Percentiles rank a stretch among this genome's conserved stretches.
phyloP scores from a whole-genome alignment of 2,113 vertebrate genomes.

The Epinephelus cyanopodus region DNA sequence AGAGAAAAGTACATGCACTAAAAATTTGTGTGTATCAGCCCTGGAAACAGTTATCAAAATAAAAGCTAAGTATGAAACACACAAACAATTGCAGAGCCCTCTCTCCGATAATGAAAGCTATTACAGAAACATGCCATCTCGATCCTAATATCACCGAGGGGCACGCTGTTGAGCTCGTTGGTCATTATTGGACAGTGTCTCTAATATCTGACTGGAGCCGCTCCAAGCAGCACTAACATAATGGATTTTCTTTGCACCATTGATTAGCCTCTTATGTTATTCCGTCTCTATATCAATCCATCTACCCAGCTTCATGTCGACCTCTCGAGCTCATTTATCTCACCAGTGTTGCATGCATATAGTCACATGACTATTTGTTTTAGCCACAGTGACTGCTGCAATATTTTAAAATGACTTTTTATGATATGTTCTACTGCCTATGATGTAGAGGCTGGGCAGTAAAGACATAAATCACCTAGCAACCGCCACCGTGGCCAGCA shows the following conservation, averaged over 20 bases:
- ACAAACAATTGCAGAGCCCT: not conserved
- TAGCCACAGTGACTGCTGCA: not conserved
- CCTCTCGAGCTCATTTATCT: not conserved
- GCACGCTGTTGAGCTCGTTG: slow-evolving; percentile 18
- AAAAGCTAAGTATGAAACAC: not conserved
- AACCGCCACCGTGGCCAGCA: slow-evolving; percentile 47
- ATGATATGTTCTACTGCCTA: slow-evolving; percentile 3
- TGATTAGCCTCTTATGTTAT: slow-evolving; percentile 39
- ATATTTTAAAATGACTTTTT: slow-evolving; percentile 1
- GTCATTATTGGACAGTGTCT: slow-evolving; percentile 46
- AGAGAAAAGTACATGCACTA: not conserved
- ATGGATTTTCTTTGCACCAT: slow-evolving; percentile 37
- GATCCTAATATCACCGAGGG: not conserved
- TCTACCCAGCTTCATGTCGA: not conserved
- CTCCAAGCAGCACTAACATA: slow-evolving; percentile 47
- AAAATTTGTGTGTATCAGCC: not conserved
- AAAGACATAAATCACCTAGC: slow-evolving; percentile 48
- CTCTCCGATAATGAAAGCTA: not conserved
- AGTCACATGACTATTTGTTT: not conserved
- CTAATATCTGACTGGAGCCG: slow-evolving; percentile 33
- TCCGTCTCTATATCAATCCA: slow-evolving; percentile 7
- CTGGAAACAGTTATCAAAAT: not conserved
- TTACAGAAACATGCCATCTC: slow-evolving; percentile 32
- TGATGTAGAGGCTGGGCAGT: slow-evolving; percentile 12
- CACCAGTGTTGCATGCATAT: not conserved